Base-by-base conservation (phyloP, 2,888 invertebrate species). In the Leptopterna dolabrata region DNA sequence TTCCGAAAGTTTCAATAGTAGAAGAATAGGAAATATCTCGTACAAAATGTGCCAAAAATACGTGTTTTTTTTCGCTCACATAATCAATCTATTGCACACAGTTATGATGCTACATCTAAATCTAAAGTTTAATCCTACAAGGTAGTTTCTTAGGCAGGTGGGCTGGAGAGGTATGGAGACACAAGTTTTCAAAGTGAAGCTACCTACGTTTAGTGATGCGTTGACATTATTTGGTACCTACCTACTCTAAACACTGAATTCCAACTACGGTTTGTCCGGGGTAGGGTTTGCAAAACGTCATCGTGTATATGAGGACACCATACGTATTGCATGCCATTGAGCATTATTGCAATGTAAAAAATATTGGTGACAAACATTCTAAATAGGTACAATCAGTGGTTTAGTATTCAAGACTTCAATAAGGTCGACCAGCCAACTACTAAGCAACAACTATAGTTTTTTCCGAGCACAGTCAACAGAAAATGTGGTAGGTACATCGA, bases 21-120 rank as follows among this genome's bases (percentile, higher is more conserved):
- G 24, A 63, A 63, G 63, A 63, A 63, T 63, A 63, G 63, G 63
- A 63, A 63, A 19, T 24, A 63, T 63, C 63, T 63, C 63, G 63
- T 63, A 63, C 19, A 63, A 63, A 63, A 63, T 63, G 63, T 63
- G 63, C 63, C 63, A 63, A 63, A 63, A 63, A 63, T 63, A 63
- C 27, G 63, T 24, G 27, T 63, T 51, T 51, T 51, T 45, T 63
- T 63, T 63, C 63, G 19, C 13, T 63, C 24, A 63, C 63, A 63
- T 24, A 24, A 36, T 36, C 7, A 2, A 63, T 24, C 24, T 63
- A 63, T 63, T 63, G 63, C 63, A 63, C 63, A 27, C 3, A 63
- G 9, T 36, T 36, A 24, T 24, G 11, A 24, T 27, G 24, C 63
- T 19, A 63, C 24, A 24, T 63, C 27, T 63, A 63, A 63, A 63